Evolutionary conservation across 2,797 vertebrate genomes (phyloP), one percentile per base, ranked within the genome.

Genomic region (Notamacropus eugenii): DNA sequence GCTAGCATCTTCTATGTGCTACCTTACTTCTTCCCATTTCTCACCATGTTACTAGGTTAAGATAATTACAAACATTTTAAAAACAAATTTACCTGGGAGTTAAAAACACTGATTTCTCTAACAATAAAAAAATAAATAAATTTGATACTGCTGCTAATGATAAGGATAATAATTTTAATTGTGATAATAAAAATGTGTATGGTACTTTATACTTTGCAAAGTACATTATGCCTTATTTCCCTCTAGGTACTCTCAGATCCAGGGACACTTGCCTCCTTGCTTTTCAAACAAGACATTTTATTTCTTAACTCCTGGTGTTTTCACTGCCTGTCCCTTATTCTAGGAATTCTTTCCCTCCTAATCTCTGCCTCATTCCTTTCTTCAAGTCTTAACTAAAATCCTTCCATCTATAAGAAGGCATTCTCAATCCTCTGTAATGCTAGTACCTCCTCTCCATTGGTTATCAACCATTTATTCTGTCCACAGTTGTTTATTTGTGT

Each of bases 121-220:
- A 82, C 62, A 67, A 67, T 52, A 8, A 52, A 19, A 24, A 56
- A 56, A 82, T 46, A 40, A 82, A 40, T 82, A 40, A 40, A 40
- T 40, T 82, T 8, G 22, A 46, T 24, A 40, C 16, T 74, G 16
- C 40, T 82, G 40, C 19, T 82, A 24, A 46, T 22, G 74, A 82
- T 24, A 82, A 82, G 5, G 19, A 40, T 46, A 31, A 91, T 52
- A 54, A 19, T 40, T 55, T 34, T 54, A 11, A 31, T 16, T 31
- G 52, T 54, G 34, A 54, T 91, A 91, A 54, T 4, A 91, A 52
- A 50, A 62, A 90, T 87, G 57, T 95, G 9, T 94, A 12, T 92
- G 40, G 67, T 58, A 54, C 56, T 91, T 93, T 90, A 56, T 95
- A 92, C 52, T 55, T 92, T 58, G 54, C 91, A 90, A 96, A 54